Conservation (phyloP, 2,888 invertebrate species). For the Cephonodes hylas region DNA sequence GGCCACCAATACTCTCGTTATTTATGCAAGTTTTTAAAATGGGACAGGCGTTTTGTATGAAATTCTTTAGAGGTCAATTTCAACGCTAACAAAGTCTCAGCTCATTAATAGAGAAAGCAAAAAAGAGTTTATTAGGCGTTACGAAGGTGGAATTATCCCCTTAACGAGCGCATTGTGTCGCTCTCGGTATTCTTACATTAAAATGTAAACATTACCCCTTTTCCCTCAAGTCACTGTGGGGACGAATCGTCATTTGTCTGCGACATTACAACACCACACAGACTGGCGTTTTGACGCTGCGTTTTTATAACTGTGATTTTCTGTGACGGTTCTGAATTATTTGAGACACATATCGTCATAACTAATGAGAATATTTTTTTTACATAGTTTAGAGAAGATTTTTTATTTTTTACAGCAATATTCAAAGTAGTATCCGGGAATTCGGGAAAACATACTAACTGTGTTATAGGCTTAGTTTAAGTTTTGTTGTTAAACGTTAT, state of each 20-base stretch:
- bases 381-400: too few relatives aligned
- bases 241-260: slow-evolving; percentile 70
- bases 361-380: too few relatives aligned
- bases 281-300: slow-evolving; percentile 46
- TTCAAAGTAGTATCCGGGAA: too few relatives aligned
- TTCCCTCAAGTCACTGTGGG: slow-evolving; percentile 58
- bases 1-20: too few relatives aligned
- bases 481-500: too few relatives aligned
- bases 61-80: neutral
- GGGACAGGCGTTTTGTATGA: neutral
- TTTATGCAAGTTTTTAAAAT: neutral
- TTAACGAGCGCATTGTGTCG: slow-evolving; percentile 58
- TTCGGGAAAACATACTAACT: too few relatives aligned
- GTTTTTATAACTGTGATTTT: neutral
- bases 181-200: slow-evolving; percentile 69
- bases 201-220: slow-evolving; percentile 75
- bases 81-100: slow-evolving; percentile 23
- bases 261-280: slow-evolving; percentile 45
- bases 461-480: too few relatives aligned
- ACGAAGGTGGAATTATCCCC: slow-evolving; percentile 62
- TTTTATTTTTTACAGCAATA: too few relatives aligned
- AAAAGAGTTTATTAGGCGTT: slow-evolving; percentile 55
- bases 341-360: neutral
- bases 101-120: slow-evolving; percentile 61
- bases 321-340: slow-evolving; percentile 8